A percentile compares a stretch with the other conserved stretches of the same genome.
These are phyloP conservation scores for Allobates femoralis DNA, from an alignment of 2,797 vertebrate species.

Conservation along the genomic window DNA sequence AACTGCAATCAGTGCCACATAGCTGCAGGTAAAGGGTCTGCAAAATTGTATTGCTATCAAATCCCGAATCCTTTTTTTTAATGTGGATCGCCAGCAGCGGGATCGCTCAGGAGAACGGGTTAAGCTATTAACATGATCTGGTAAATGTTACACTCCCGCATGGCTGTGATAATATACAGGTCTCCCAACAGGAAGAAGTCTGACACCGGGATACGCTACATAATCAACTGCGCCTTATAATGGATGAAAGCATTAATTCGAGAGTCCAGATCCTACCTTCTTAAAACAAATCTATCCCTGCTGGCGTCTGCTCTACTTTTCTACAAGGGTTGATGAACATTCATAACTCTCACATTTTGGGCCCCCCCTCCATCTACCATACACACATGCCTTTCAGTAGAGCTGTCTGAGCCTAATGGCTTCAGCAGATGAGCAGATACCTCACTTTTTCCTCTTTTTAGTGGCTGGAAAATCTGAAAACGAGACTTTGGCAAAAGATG, in stretches of 20 bases:
- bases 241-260: constrained; percentile 26
- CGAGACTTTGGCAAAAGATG: constrained; percentile 40
- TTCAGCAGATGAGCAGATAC: constrained; percentile 44
- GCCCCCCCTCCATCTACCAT: constrained; percentile 28
- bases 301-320: not conserved
- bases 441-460: constrained; percentile 52
- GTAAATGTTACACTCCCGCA: constrained; percentile 29
- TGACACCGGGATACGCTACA: constrained; percentile 20
- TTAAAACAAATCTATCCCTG: constrained; percentile 28
- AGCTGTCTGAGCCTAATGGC: constrained; percentile 36
- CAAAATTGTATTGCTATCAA: not conserved
- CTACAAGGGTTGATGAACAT: not conserved
- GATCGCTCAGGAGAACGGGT: not conserved
- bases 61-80: not conserved
- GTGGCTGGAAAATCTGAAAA: constrained; percentile 35
- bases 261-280: constrained; percentile 18
- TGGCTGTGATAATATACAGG: constrained; percentile 33
- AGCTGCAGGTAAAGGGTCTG: constrained; percentile 25
- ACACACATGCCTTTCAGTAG: not conserved
- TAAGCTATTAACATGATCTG: constrained; percentile 23
- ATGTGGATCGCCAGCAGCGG: not conserved
- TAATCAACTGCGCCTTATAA: constrained; percentile 17
- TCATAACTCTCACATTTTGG: constrained; percentile 1
- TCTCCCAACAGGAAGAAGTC: constrained; percentile 36
- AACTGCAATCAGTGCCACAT: not conserved